phyloP scores from a whole-genome alignment of 2,888 invertebrate species.

The Mythimna lalbum region DNA sequence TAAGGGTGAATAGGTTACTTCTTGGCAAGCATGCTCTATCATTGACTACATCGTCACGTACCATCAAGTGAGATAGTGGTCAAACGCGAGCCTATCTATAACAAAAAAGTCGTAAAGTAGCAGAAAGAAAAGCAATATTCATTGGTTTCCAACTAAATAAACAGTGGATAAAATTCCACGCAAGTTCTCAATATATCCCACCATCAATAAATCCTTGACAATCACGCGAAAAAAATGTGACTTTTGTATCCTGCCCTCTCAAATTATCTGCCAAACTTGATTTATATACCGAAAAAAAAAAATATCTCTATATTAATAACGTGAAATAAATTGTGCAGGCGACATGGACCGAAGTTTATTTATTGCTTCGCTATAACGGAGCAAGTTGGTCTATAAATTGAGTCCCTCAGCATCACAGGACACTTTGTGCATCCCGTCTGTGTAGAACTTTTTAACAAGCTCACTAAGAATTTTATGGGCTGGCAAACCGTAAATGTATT shows the following conservation, averaged over 20 bases:
- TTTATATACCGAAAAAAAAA: conserved; percentile 36
- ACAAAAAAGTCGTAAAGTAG: too few relatives aligned
- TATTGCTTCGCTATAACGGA: conserved; percentile 47
- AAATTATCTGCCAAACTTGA: conserved; percentile 50
- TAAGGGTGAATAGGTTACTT: too few relatives aligned
- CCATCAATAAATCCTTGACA: conserved; percentile 43
- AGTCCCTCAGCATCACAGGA: conserved; percentile 43
- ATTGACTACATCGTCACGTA: too few relatives aligned
- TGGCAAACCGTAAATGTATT: conserved; percentile 55
- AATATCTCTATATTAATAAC: conserved; percentile 49
- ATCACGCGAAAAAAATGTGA: conserved; percentile 25
- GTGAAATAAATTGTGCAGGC: conserved; percentile 52
- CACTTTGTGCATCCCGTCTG: conserved; percentile 40
- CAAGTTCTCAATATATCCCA: conserved; percentile 1
- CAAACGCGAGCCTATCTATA: too few relatives aligned
- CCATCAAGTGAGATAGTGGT: too few relatives aligned
- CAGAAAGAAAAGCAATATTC: too few relatives aligned
- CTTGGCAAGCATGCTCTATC: too few relatives aligned
- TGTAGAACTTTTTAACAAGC: conserved; percentile 52
- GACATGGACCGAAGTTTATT: conserved; percentile 46
- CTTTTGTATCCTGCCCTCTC: conserved; percentile 28
- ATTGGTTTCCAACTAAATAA: conserved; percentile 8
- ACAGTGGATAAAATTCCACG: background rate
- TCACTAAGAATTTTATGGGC: conserved; percentile 47
- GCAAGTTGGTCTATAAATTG: conserved; percentile 57